Conservation (phyloP, 2,888 invertebrate genomes). For the Tryphoninae sp. region DNA sequence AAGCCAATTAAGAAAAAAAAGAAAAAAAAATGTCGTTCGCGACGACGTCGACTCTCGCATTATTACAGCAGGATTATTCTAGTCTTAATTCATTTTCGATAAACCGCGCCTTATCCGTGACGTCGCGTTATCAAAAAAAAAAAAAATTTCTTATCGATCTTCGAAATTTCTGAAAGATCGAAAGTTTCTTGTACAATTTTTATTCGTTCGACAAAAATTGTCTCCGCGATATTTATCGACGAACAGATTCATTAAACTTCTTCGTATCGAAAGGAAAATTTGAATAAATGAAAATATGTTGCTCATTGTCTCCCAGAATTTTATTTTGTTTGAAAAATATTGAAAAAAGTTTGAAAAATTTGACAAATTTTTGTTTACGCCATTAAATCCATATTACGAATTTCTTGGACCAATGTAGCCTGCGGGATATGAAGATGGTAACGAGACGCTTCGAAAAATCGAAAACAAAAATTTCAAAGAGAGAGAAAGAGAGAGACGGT, state of each 20-base stretch:
- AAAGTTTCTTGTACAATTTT: background rate
- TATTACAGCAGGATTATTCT: constrained; percentile 49
- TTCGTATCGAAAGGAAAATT: background rate
- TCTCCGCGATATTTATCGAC: background rate
- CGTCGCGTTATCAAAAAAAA: background rate
- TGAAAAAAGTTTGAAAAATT: no score
- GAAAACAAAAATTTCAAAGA: no score
- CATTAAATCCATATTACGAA: no score
- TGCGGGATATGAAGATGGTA: no score
- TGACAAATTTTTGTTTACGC: no score
- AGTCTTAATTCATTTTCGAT: constrained; percentile 13
- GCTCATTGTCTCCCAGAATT: background rate
- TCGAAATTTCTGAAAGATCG: background rate
- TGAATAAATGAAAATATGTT: constrained; percentile 5
- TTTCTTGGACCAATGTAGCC: no score
- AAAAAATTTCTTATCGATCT: background rate
- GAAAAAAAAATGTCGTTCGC: constrained; percentile 12
- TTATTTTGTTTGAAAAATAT: background rate
- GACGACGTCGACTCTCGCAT: constrained; percentile 37
- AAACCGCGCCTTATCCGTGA: constrained; percentile 46
- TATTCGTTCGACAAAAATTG: background rate
- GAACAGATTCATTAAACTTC: background rate
- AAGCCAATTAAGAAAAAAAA: constrained; percentile 36
- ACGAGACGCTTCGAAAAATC: no score
- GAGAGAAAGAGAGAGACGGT: no score